Conservation (phyloP, 2,113 vertebrate genomes). For the Cardinalis cardinalis region DNA sequence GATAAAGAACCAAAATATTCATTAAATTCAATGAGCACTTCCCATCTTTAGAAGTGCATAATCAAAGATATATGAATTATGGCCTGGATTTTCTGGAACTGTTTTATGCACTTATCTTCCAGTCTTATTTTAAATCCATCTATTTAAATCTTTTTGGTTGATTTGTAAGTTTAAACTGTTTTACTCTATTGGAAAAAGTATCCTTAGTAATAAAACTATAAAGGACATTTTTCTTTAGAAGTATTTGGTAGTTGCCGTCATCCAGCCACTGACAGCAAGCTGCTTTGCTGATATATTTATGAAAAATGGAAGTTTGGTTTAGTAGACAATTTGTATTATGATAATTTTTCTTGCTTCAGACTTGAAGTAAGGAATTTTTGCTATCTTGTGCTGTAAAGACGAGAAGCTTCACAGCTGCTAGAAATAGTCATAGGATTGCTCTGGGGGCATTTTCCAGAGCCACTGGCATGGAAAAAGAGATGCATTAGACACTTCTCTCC, state of each 20-base stretch:
- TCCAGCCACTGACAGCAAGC: background rate
- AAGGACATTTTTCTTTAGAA: background rate
- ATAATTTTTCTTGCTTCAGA: background rate
- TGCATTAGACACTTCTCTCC: background rate
- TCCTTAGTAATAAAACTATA: background rate
- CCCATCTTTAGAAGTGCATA: background rate
- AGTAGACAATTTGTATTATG: background rate
- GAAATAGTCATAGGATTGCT: background rate
- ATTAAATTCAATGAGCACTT: constrained; percentile 50
- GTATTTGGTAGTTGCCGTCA: background rate
- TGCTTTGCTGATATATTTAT: background rate
- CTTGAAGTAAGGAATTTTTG: background rate
- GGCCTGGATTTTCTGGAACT: background rate
- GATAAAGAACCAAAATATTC: constrained; percentile 54
- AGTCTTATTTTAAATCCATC: background rate
- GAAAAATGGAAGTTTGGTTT: background rate
- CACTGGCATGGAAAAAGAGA: background rate
- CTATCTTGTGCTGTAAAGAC: background rate
- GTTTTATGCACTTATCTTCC: background rate
- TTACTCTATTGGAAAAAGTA: background rate
- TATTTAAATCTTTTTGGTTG: background rate
- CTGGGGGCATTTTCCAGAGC: background rate
- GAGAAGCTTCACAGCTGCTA: background rate
- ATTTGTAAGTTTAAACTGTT: background rate
- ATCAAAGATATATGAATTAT: background rate